phyloP scores from a whole-genome alignment of 2,113 vertebrate genomes.

The Stomatorhinus ivindoensis region DNA sequence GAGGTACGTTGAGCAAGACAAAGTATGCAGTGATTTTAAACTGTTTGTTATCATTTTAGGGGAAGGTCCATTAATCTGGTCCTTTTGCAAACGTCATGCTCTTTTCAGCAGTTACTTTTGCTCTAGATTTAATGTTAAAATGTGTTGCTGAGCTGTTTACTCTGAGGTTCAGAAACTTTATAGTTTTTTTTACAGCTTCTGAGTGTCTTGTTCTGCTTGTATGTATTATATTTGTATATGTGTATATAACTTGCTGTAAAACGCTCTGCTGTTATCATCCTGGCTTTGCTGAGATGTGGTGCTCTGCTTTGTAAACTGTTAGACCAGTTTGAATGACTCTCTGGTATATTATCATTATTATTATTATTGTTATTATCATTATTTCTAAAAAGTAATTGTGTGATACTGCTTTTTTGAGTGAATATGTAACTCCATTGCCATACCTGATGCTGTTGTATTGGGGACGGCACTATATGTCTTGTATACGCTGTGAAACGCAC shows the following conservation, averaged over 20 bases:
- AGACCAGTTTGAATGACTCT: neutral
- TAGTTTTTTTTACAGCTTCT: neutral
- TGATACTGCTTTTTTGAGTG: neutral
- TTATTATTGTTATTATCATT: too few species aligned
- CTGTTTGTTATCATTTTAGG: neutral
- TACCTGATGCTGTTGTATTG: neutral
- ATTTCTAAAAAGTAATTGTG: neutral
- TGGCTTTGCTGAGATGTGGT: neutral
- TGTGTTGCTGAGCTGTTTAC: neutral
- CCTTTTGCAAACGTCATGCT: neutral
- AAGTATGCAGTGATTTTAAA: neutral
- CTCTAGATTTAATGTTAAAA: neutral
- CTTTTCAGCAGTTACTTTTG: neutral
- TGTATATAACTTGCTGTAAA: neutral
- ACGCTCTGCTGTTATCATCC: neutral
- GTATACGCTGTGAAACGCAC: neutral
- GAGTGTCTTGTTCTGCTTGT: neutral
- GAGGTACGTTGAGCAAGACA: neutral
- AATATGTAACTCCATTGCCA: neutral
- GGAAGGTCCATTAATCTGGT: neutral
- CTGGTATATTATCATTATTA: neutral
- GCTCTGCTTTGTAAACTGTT: neutral
- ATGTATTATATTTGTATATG: neutral
- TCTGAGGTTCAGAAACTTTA: neutral
- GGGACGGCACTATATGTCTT: too few species aligned